Conservation (phyloP, 1,140 invertebrate species). For the Calephelis nemesis region DNA sequence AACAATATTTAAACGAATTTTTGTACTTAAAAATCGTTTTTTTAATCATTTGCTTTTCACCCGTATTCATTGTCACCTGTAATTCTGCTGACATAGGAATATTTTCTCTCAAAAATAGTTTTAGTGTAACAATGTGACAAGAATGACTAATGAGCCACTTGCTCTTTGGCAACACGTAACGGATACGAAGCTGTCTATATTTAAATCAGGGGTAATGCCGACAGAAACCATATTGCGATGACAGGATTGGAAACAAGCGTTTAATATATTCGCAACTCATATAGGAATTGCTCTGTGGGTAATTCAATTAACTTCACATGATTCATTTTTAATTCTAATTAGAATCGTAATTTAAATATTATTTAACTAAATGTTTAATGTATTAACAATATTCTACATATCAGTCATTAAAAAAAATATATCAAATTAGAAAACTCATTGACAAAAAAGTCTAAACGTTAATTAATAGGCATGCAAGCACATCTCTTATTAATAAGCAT, state of each 20-base stretch:
- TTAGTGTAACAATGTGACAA: background rate
- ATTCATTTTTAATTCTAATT: background rate
- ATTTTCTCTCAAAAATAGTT: background rate
- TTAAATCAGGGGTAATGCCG: slow-evolving; percentile 30
- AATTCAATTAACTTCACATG: background rate
- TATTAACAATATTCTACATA: background rate
- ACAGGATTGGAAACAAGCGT: slow-evolving; percentile 6
- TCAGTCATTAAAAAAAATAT: no score
- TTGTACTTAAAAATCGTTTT: no score
- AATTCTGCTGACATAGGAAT: background rate
- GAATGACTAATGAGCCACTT: slow-evolving; percentile 5
- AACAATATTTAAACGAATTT: no score
- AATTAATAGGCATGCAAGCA: no score
- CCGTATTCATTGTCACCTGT: no score
- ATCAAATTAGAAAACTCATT: no score
- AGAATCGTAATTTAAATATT: no score
- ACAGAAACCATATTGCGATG: slow-evolving; percentile 14
- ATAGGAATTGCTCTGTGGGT: slow-evolving; percentile 1
- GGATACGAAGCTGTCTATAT: slow-evolving; percentile 21
- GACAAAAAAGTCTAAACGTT: no score
- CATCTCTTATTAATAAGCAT: no score
- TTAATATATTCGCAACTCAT: slow-evolving; percentile 1
- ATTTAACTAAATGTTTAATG: no score
- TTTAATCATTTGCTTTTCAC: no score
- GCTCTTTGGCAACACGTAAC: slow-evolving; percentile 3